phyloP scores from a whole-genome alignment of 92 coral and sea anemone genomes.

The Ricordea florida region DNA sequence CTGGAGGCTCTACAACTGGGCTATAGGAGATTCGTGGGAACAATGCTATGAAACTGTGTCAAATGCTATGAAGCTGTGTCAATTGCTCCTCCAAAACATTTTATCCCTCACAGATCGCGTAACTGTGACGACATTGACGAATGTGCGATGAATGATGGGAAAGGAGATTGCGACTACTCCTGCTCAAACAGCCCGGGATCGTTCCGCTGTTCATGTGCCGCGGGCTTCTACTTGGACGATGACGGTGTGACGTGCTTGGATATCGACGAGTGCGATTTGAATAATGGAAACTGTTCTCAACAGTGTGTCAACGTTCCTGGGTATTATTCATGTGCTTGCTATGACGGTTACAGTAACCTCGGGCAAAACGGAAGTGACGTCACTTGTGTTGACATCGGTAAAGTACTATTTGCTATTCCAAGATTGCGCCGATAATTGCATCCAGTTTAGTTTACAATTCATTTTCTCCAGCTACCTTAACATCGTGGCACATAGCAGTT shows the following conservation, averaged over 20 bases:
- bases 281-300: slow-evolving; percentile 88
- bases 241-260: slow-evolving; percentile 85
- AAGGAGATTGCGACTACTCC: slow-evolving; percentile 91
- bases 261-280: slow-evolving; percentile 70
- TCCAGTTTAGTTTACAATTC: too few relatives aligned
- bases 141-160: slow-evolving; percentile 85
- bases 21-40: too few relatives aligned
- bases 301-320: slow-evolving; percentile 83
- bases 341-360: slow-evolving; percentile 73
- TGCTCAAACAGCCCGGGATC: slow-evolving; percentile 90
- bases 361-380: slow-evolving; percentile 84
- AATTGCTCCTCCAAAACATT: neutral
- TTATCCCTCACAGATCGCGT: slow-evolving; percentile 58
- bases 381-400: slow-evolving; percentile 90
- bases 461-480: too few relatives aligned
- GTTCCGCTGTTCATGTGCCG: slow-evolving; percentile 89
- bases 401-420: neutral
- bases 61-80: too few relatives aligned
- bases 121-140: slow-evolving; percentile 90
- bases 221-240: slow-evolving; percentile 65
- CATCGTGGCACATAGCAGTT: too few relatives aligned
- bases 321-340: slow-evolving; percentile 73
- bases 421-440: too few relatives aligned
- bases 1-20: too few relatives aligned
- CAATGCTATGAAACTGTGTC: too few relatives aligned